Evolutionary conservation across 2,888 invertebrate species (phyloP).

Genomic region (Philhelius pedissequus): DNA sequence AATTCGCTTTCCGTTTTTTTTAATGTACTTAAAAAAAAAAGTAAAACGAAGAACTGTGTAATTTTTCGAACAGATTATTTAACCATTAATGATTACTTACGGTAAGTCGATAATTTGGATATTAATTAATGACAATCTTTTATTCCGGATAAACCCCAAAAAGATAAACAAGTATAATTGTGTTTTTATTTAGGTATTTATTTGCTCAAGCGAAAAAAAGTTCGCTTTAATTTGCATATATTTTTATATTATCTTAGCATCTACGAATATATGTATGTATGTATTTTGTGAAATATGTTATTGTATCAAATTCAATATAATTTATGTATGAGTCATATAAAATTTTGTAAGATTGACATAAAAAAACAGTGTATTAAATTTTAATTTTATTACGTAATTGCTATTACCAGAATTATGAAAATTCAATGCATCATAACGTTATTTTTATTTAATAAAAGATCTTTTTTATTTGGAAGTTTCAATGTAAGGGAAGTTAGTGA

Average conservation of each 20-base stretch:
- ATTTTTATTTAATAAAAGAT: not conserved
- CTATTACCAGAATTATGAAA: not conserved
- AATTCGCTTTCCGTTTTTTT: too few species aligned
- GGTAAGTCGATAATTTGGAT: too few species aligned
- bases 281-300: slow-evolving; percentile 27
- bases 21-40: too few species aligned
- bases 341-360: slow-evolving; percentile 23
- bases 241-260: slow-evolving; percentile 24
- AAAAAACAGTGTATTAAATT: slow-evolving; percentile 6
- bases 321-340: slow-evolving; percentile 47
- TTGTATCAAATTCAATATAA: slow-evolving; percentile 56
- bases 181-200: slow-evolving; percentile 37
- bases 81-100: too few species aligned
- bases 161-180: not conserved
- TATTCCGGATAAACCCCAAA: not conserved
- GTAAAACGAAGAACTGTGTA: too few species aligned
- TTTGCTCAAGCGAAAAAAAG: slow-evolving; percentile 50
- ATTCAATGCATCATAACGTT: not conserved
- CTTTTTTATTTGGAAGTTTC: slow-evolving; percentile 26
- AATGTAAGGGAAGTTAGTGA: slow-evolving; percentile 20
- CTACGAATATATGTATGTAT: slow-evolving; percentile 21
- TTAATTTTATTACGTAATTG: not conserved
- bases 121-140: not conserved
- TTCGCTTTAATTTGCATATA: slow-evolving; percentile 9
- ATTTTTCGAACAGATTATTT: too few species aligned